Evolutionary conservation across 2,113 vertebrate genomes (phyloP).

Genomic region (Formicarius rufipectus): DNA sequence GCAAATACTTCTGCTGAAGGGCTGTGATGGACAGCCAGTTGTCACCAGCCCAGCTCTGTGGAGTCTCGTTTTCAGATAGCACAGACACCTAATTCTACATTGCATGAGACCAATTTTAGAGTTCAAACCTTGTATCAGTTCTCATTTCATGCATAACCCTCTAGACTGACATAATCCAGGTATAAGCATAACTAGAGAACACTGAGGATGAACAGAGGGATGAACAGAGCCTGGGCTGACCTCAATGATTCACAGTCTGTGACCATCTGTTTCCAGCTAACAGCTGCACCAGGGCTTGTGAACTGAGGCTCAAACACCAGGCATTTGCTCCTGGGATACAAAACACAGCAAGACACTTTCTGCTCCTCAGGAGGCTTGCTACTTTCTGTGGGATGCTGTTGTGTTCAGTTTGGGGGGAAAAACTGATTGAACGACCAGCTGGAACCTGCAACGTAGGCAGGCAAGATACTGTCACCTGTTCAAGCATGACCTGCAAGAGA

Average conservation of each 20-base stretch:
- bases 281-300: not conserved
- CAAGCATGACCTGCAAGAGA: conserved; percentile 16
- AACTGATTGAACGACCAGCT: conserved; percentile 25
- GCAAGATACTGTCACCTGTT: conserved; percentile 20
- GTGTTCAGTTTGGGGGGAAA: conserved; percentile 26
- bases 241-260: not conserved
- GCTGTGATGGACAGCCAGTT: not conserved
- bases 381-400: conserved; percentile 18
- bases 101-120: not conserved
- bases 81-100: not conserved
- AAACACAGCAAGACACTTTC: not conserved
- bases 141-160: not conserved
- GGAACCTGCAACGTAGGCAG: not conserved
- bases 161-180: not conserved
- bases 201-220: not conserved
- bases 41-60: not conserved
- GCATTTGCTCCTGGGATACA: not conserved
- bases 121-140: not conserved
- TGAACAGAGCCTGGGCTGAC: not conserved
- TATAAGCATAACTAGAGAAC: not conserved
- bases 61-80: not conserved
- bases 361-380: not conserved
- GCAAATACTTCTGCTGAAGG: not conserved
- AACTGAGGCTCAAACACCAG: not conserved
- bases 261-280: not conserved